Evolutionary conservation across 2,797 vertebrate genomes (phyloP), one percentile per base, ranked within the genome.

Genomic region (Esox masquinongy): DNA sequence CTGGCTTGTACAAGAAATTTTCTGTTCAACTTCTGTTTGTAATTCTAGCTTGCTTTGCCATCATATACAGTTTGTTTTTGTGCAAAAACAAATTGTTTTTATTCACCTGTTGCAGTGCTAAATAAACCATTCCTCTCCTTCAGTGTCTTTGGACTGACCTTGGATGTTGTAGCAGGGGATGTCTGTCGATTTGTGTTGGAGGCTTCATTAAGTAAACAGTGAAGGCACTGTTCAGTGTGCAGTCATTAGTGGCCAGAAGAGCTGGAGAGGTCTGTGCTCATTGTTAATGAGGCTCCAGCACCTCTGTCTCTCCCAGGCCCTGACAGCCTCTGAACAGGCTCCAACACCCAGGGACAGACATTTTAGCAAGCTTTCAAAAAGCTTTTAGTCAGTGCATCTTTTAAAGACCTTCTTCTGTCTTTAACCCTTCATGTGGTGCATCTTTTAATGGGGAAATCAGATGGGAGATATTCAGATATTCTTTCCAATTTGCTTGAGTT

Each of bases 141-240:
- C 12, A 29, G 16, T 43, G 47, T 43, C 26, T 36, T 47, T 68
- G 53, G 49, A 69, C n/a, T 47, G 71, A 36, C 22, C 53, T 61
- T 24, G 24, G 22, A 24, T 43, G 47, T 22, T 17, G 22, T 29
- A 74, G 11, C 19, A 24, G 51, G 26, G 36, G 34, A n/a, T 43
- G 36, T 70, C 72, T 76, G 77, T 84, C 83, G 70, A 78, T 80
- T 74, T 83, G 76, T 80, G 68, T 78, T 78, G 49, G 69, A 77
- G 81, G 80, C 78, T 91, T 93, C 89, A 91, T 91, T 92, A 90
- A 24, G 88, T n/a, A 88, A 92, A 93, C 92, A 94, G 91, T 90
- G 91, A 66, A 80, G 72, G 70, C 77, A 89, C 85, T 93, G 92
- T 93, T 87, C 26, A 34, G 22, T 76, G 22, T 36, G 49, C 84